Evolutionary conservation across 2,797 vertebrate species (phyloP), one percentile per base, ranked within the genome.

Genomic region (Delichon dasypus): DNA sequence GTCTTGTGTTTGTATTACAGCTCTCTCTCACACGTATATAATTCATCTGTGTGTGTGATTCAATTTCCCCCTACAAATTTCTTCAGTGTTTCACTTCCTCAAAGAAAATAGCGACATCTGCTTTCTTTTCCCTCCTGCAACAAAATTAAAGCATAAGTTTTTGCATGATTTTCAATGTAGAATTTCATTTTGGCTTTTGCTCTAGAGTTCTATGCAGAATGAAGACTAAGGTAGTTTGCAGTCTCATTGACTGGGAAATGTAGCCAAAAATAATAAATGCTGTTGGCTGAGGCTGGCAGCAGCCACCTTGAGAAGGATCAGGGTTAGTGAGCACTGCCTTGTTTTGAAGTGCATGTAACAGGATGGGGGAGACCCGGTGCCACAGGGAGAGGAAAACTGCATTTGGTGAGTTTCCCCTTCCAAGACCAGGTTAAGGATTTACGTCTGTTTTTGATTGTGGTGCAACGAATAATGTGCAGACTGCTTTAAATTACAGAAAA

Each of bases 371-470:
- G 27, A 18, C 48, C 30, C 81, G 74, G 50, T 73, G 60, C 68
- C 70, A n/a, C 40, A 54, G 34, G 45, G 60, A 54, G 32, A 50
- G 64, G 30, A 75, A 66, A 82, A 34, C 72, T 83, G 30, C 22
- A 4, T 44, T 61, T 8, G 94, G 77, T 95, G 92, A 97, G 85
- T 94, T 93, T 80, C 51, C 70, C 44, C n/a, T 77, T 72, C 76
- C 29, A 58, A 40, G 26, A 70, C 10, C 62, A 60, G 47, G 19
- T 27, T 60, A 10, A 47, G 71, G 66, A 27, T 74, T 86, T 45
- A 10, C 1, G 5, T 44, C 8, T 58, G 1, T 2, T 81, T 47
- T 66, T 81, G 34, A 18, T 32, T 61, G 17, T 38, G 17, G 29
- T 45, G 36, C 64, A 75, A 32, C 9, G 36, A 79, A 54, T 40